phyloP scores from a whole-genome alignment of 2,888 invertebrate genomes.

The Hyposoter dolosus region DNA sequence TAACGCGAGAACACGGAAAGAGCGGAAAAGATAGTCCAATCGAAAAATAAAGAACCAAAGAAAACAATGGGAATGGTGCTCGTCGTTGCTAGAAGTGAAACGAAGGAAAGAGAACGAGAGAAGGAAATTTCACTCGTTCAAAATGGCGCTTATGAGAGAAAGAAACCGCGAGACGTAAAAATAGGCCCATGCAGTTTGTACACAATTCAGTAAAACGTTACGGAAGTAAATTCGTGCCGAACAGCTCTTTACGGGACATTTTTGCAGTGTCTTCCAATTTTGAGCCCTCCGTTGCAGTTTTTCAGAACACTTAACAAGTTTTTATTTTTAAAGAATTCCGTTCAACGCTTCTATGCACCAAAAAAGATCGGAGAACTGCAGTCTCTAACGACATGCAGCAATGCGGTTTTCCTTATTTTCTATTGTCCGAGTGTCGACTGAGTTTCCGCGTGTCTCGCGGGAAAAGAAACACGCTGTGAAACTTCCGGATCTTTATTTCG shows the following conservation, averaged over 20 bases:
- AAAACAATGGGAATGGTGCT: constrained; percentile 57
- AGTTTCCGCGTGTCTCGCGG: constrained; percentile 52
- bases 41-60: constrained; percentile 45
- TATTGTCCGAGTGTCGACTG: constrained; percentile 75
- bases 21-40: constrained; percentile 44
- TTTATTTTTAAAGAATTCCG: neutral
- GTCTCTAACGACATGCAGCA: constrained; percentile 37
- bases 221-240: constrained; percentile 9
- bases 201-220: neutral
- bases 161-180: constrained; percentile 16
- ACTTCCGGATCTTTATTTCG: constrained; percentile 65
- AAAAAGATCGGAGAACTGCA: neutral
- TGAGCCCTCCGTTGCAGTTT: constrained; percentile 23
- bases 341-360: constrained; percentile 10
- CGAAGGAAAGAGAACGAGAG: constrained; percentile 12
- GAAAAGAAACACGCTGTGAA: constrained; percentile 70
- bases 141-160: constrained; percentile 26
- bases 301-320: neutral
- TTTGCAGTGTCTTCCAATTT: constrained; percentile 38
- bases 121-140: constrained; percentile 35
- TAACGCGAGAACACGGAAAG: constrained; percentile 20
- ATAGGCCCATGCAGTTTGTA: neutral
- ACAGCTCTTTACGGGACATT: neutral
- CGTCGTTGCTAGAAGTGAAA: constrained; percentile 61
- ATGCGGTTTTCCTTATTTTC: constrained; percentile 67